phyloP scores from a whole-genome alignment of 2,113 vertebrate species.

The Oreochromis niloticus region DNA sequence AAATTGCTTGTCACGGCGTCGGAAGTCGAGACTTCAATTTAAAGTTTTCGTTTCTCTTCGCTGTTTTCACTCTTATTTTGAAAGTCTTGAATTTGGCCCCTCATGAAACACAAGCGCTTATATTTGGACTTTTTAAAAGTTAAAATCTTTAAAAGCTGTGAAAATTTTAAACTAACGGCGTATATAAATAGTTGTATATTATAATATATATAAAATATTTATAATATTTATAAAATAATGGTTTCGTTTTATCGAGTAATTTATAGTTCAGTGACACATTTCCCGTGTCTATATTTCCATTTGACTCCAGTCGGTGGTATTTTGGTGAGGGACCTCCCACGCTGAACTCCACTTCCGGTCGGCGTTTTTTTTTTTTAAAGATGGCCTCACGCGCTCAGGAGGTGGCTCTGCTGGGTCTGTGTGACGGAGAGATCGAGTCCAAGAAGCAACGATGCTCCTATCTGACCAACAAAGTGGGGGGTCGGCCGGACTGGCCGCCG shows the following conservation, averaged over 20 bases:
- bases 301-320: not conserved
- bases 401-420: conserved; percentile 46
- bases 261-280: not conserved
- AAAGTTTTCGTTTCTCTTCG: not conserved
- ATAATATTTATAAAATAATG: rapidly evolving
- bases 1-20: not conserved
- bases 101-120: rapidly evolving
- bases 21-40: not conserved
- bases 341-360: not conserved
- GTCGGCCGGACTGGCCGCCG: conserved; percentile 29
- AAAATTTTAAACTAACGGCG: not conserved
- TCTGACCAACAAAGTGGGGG: conserved; percentile 68
- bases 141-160: not conserved
- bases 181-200: not conserved
- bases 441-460: not conserved
- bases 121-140: not conserved
- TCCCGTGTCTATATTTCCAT: not conserved
- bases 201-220: not conserved
- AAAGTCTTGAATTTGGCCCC: not conserved
- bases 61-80: not conserved
- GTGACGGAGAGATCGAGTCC: conserved; percentile 51
- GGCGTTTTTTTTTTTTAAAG: rapidly evolving
- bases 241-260: not conserved
- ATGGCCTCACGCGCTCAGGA: conserved; percentile 10
- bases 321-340: not conserved